A percentile compares a stretch with the other conserved stretches of the same genome.
phyloP scores from a whole-genome alignment of 30 jellyfish, hydroid and myxozoan species.

The Rhopilema esculentum region DNA sequence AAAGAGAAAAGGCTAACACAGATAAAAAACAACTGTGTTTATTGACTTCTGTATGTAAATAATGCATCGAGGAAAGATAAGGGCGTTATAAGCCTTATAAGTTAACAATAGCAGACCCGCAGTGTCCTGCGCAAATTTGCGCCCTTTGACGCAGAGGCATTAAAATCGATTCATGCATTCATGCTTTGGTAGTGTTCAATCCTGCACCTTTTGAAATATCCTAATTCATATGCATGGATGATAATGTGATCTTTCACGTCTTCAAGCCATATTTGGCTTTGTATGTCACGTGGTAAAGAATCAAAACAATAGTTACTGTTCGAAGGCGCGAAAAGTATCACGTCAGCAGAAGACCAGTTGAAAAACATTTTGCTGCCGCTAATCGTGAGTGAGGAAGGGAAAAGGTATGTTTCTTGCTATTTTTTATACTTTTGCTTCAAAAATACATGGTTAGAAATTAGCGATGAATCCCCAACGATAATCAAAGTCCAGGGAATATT shows the following conservation, averaged over 20 bases:
- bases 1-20: too few relatives aligned
- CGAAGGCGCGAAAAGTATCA: conserved; percentile 54
- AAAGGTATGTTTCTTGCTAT: conserved; percentile 13
- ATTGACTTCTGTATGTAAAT: too few relatives aligned
- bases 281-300: conserved; percentile 32
- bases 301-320: conserved; percentile 12
- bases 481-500: background rate
- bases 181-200: background rate
- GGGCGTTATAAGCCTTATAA: background rate
- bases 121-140: background rate
- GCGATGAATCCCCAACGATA: background rate
- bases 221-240: background rate
- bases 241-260: background rate
- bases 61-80: too few relatives aligned
- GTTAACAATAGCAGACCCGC: background rate
- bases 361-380: background rate
- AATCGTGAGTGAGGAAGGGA: conserved; percentile 2
- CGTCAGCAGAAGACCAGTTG: conserved; percentile 43
- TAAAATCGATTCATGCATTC: background rate
- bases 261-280: conserved; percentile 16
- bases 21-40: too few relatives aligned
- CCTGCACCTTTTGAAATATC: background rate
- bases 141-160: background rate
- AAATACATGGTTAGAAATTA: too few relatives aligned
- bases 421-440: background rate